phyloP scores from a whole-genome alignment of 2,888 invertebrate species.

The Aphelenchoides bicaudatus region DNA sequence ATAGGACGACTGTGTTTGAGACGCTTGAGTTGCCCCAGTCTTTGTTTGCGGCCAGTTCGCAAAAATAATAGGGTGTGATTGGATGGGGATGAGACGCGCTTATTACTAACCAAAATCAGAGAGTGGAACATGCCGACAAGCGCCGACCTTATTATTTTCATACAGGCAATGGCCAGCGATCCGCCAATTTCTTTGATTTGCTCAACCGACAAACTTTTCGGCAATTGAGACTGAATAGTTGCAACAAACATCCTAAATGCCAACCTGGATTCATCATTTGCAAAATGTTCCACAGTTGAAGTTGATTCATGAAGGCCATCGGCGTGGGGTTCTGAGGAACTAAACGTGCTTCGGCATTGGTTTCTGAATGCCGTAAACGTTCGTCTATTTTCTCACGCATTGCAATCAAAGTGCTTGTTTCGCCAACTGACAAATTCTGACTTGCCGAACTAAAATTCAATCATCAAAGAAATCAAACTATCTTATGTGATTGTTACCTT shows the following conservation, averaged over 20 bases:
- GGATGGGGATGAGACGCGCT: no score
- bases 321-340: neutral
- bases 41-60: no score
- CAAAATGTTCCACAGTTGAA: constrained; percentile 3
- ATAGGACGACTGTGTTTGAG: no score
- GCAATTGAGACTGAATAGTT: no score
- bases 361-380: neutral
- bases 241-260: constrained; percentile 1
- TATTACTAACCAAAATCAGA: no score
- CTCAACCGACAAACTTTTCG: neutral
- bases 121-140: no score
- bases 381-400: constrained; percentile 10
- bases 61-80: no score
- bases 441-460: neutral
- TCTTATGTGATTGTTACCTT: constrained; percentile 1
- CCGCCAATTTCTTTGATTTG: constrained; percentile 13
- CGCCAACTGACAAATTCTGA: constrained; percentile 1
- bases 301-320: constrained; percentile 10
- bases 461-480: neutral
- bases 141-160: no score
- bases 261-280: constrained; percentile 6
- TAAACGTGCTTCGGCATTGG: neutral
- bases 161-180: neutral
- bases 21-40: no score
- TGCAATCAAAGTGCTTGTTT: constrained; percentile 4